phyloP scores from a whole-genome alignment of 64 coral and sea anemone genomes.

The Orbicella faveolata region DNA sequence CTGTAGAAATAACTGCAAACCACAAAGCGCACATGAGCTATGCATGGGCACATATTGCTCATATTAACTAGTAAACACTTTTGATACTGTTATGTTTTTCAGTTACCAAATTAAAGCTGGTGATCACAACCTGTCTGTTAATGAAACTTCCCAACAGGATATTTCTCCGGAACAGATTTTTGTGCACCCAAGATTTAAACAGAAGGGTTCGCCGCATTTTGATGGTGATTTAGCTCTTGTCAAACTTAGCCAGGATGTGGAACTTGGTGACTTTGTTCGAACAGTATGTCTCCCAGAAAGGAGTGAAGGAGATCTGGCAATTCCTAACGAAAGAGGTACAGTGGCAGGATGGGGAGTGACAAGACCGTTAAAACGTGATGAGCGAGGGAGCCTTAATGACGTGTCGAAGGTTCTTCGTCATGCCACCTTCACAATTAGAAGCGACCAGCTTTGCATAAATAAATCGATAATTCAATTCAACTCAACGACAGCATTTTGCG shows the following conservation, averaged over 20 bases:
- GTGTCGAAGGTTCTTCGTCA: constrained; percentile 7
- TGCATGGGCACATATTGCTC: too few relatives aligned
- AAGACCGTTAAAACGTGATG: background rate
- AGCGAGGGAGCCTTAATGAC: background rate
- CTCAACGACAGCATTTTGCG: constrained; percentile 37
- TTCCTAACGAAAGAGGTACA: background rate
- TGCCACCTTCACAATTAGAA: background rate
- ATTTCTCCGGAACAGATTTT: background rate
- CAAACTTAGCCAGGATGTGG: constrained; percentile 15
- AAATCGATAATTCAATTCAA: background rate
- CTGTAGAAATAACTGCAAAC: too few relatives aligned
- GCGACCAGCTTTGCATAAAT: constrained; percentile 5
- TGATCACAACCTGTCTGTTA: background rate
- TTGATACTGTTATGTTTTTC: background rate
- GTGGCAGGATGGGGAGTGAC: constrained; percentile 55
- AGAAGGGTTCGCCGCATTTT: background rate
- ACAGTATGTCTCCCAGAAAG: constrained; percentile 44
- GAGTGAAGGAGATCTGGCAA: background rate
- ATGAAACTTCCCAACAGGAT: constrained; percentile 2
- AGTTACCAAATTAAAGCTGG: background rate
- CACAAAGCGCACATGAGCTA: too few relatives aligned
- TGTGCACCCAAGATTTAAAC: background rate
- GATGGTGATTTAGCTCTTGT: constrained; percentile 42
- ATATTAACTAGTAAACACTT: background rate
- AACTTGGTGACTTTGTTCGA: constrained; percentile 4